A percentile compares a stretch with the other conserved stretches of the same genome.
phyloP scores from a whole-genome alignment of 37 sponge, comb jelly and placozoan genomes.

The Beroe ovata region DNA sequence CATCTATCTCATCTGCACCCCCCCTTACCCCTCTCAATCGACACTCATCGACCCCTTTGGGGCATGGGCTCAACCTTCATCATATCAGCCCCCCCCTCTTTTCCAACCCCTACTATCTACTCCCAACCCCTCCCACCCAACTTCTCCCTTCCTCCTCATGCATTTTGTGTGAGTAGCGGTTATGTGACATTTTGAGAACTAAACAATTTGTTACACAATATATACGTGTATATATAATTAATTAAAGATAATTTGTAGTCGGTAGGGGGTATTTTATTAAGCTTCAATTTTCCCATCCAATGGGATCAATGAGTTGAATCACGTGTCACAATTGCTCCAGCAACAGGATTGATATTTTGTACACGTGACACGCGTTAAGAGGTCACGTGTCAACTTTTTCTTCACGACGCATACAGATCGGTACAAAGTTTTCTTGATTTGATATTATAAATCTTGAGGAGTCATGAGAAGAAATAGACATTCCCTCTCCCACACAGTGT shows the following conservation, averaged over 20 bases:
- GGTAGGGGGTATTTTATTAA: slow-evolving; percentile 65
- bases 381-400: slow-evolving; percentile 4
- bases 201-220: slow-evolving; percentile 65
- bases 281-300: slow-evolving; percentile 26
- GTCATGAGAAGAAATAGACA: slow-evolving; percentile 14
- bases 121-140: too few species aligned
- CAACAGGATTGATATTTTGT: neutral
- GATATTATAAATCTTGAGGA: slow-evolving; percentile 17
- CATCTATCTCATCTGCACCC: too few species aligned
- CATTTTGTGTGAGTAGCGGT: neutral
- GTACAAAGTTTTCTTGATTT: slow-evolving; percentile 55
- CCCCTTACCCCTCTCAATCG: too few species aligned
- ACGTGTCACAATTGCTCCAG: neutral
- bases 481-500: neutral
- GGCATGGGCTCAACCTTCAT: too few species aligned
- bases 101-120: too few species aligned
- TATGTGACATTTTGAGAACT: slow-evolving; percentile 63
- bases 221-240: slow-evolving; percentile 57
- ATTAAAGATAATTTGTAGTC: slow-evolving; percentile 60
- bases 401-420: neutral
- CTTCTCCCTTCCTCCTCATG: too few species aligned
- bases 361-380: slow-evolving; percentile 5
- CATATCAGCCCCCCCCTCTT: too few species aligned
- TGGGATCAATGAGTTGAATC: neutral
- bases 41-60: too few species aligned